Evolutionary conservation across 2,888 invertebrate species (phyloP), one percentile per base, ranked within the genome.

Genomic region (Formica aserva): DNA sequence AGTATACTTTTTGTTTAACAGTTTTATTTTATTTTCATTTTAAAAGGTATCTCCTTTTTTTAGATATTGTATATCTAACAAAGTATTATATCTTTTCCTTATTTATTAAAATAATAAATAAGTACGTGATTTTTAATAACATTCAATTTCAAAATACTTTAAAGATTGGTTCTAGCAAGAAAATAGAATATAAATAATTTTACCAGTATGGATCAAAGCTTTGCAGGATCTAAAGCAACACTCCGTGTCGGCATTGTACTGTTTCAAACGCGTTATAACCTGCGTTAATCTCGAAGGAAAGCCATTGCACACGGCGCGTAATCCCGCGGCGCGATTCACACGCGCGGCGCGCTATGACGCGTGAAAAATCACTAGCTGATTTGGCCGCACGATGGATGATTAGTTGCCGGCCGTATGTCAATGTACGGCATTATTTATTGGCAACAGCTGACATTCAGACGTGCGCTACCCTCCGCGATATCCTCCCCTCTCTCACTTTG

Each of bases 361-460:
- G 92, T 92, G 92, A 92, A 94, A 92, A 93, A 93, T 93, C 92
- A 92, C 90, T 90, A 92, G 84, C 91, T 92, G 92, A 93, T 93
- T 93, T 92, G 92, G 89, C 89, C 88, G 86, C 88, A 89, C 90
- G 91, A 93, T 91, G 86, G 92, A 92, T 91, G 91, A 91, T 91
- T 89, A 90, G 90, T 92, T 88, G 92, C 88, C 86, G 89, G 87
- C 90, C 92, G 92, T 94, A 93, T 92, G 93, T 94, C 94, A 93
- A 89, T 89, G 91, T 89, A 90, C 86, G 91, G 87, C 91, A 91
- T 94, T 93, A 94, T 94, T 94, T 94, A 94, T 93, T 91, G 93
- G 92, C 91, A 92, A 92, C 93, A 94, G 94, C 93, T 94, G 94
- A 94, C 93, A 92, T 91, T 91, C 92, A 91, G 91, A 91, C 92